Conservation (phyloP, 2,113 vertebrate species). For the Hippocampus mohnikei region DNA sequence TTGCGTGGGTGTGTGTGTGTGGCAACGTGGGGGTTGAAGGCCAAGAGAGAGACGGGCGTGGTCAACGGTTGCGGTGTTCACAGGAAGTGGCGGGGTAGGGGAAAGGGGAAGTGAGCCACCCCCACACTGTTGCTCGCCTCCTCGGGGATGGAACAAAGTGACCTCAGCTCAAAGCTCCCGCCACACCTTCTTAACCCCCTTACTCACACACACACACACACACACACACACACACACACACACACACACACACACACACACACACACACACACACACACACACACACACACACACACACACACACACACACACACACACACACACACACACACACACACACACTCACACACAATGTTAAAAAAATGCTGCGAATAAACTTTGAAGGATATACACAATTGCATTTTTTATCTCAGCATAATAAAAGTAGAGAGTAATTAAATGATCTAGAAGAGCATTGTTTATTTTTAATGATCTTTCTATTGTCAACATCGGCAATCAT, state of each 20-base stretch:
- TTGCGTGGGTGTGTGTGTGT: conserved; percentile 16
- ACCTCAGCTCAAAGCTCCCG: conserved; percentile 47
- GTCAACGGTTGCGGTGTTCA: conserved; percentile 64
- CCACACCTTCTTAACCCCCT: conserved; percentile 45
- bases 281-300: too few relatives aligned
- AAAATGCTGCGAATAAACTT: too few relatives aligned
- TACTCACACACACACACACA: conserved; percentile 4
- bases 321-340: too few relatives aligned
- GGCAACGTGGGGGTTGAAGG: conserved; percentile 36
- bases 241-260: not conserved
- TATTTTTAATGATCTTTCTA: not conserved
- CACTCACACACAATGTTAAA: not conserved
- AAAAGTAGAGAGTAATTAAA: too few relatives aligned
- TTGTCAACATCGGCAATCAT: not conserved
- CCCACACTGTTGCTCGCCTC: conserved; percentile 56
- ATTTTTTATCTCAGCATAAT: too few relatives aligned
- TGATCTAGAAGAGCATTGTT: not conserved
- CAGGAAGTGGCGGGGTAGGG: conserved; percentile 67
- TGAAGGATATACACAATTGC: too few relatives aligned
- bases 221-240: not conserved
- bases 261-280: not conserved
- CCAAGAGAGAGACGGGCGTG: conserved; percentile 62
- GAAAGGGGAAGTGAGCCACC: conserved; percentile 74
- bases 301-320: not conserved
- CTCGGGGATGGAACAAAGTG: conserved; percentile 52